phyloP scores from a whole-genome alignment of 2,113 vertebrate genomes.

The Tachysurus vachellii region DNA sequence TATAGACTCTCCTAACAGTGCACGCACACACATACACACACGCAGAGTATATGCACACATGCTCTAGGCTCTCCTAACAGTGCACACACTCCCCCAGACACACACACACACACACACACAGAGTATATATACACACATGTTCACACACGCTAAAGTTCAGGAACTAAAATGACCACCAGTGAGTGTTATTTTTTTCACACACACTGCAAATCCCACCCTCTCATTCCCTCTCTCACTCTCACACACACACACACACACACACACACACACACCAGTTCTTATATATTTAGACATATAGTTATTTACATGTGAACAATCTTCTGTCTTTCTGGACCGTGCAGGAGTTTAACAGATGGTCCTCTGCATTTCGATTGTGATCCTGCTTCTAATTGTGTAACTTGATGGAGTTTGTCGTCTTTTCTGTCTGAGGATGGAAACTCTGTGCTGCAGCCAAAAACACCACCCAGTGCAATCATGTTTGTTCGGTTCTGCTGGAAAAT shows the following conservation, averaged over 20 bases:
- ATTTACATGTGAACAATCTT: neutral
- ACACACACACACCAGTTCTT: neutral
- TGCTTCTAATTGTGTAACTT: neutral
- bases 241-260: neutral
- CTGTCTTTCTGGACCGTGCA: neutral
- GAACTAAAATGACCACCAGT: conserved; percentile 25
- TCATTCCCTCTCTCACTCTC: neutral
- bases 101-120: neutral
- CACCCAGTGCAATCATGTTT: neutral
- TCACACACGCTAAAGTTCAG: neutral
- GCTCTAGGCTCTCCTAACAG: neutral
- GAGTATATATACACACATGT: neutral
- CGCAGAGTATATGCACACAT: neutral
- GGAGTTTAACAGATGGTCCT: neutral
- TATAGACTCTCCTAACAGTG: too few relatives aligned
- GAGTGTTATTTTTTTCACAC: neutral
- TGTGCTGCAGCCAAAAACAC: conserved; percentile 28
- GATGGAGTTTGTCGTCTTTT: neutral
- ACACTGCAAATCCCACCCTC: conserved; percentile 21
- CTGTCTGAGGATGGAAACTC: conserved; percentile 26
- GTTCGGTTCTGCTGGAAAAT: conserved; percentile 16
- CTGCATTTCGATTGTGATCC: neutral
- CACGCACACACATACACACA: too few relatives aligned
- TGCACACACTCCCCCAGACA: neutral
- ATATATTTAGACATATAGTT: neutral